phyloP scores from a whole-genome alignment of 2,797 vertebrate species.

The Eulemur mongoz region DNA sequence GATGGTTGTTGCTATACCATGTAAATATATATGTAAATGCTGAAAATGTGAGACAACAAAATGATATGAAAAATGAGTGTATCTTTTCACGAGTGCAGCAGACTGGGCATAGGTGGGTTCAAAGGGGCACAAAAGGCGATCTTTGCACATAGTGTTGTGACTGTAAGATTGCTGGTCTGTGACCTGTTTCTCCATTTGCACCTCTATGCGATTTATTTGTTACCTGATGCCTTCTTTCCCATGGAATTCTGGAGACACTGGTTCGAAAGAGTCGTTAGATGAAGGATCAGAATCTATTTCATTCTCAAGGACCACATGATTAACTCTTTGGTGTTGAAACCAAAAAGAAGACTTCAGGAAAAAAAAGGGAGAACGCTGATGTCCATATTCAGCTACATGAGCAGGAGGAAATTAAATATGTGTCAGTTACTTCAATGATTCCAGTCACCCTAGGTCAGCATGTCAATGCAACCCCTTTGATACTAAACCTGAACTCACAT shows the following conservation, averaged over 20 bases:
- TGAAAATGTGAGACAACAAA: background rate
- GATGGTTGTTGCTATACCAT: accelerated
- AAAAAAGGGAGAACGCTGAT: constrained; percentile 88
- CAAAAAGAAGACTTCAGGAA: constrained; percentile 92
- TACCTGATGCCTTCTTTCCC: constrained; percentile 93
- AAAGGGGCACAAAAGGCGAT: background rate
- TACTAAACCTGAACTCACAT: background rate
- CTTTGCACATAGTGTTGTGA: background rate
- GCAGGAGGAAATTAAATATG: background rate
- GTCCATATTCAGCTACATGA: constrained; percentile 90
- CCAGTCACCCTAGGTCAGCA: background rate
- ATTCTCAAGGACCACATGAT: constrained; percentile 83
- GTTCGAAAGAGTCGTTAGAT: constrained; percentile 85
- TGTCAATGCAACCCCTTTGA: background rate
- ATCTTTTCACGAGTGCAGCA: background rate
- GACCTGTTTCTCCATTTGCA: background rate
- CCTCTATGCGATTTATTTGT: background rate
- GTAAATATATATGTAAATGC: background rate
- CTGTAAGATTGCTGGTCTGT: background rate
- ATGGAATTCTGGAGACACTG: constrained; percentile 89
- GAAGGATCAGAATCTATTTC: constrained; percentile 82
- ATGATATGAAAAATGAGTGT: background rate
- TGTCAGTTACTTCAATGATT: background rate
- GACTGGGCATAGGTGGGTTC: background rate
- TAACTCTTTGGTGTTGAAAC: constrained; percentile 84